phyloP scores from a whole-genome alignment of 2,113 vertebrate species.

The Chloropsis hardwickii region DNA sequence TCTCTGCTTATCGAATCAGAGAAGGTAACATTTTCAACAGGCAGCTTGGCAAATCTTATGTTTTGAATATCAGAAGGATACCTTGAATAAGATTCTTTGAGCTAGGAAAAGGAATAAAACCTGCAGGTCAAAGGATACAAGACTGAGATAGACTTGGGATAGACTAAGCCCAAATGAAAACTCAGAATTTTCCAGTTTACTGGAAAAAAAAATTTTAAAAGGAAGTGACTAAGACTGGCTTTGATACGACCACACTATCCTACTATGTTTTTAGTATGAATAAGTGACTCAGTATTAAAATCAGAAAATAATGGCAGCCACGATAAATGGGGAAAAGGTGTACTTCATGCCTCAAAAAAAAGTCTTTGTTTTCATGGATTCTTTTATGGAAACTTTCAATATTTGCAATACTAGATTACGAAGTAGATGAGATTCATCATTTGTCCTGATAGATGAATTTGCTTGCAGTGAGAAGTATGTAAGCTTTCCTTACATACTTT shows the following conservation, averaged over 20 bases:
- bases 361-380: rapidly evolving
- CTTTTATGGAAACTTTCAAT: background rate
- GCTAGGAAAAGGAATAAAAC: background rate
- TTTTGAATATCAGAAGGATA: background rate
- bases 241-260: rapidly evolving
- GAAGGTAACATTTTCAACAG: background rate
- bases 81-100: background rate
- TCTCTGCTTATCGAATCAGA: background rate
- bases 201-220: background rate
- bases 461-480: background rate
- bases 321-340: background rate
- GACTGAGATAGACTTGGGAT: background rate
- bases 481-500: background rate
- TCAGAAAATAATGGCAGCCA: background rate
- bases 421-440: background rate
- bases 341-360: background rate
- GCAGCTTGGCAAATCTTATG: background rate
- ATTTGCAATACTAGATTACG: background rate
- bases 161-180: background rate
- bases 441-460: background rate
- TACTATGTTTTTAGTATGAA: background rate
- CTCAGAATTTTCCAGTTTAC: background rate
- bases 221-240: background rate
- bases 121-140: background rate
- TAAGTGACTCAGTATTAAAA: background rate